Percentiles rank a stretch among this genome's conserved stretches.
Evolutionary conservation across 2,113 vertebrate genomes (phyloP).

Genomic region (Gasterosteus aculeatus): DNA sequence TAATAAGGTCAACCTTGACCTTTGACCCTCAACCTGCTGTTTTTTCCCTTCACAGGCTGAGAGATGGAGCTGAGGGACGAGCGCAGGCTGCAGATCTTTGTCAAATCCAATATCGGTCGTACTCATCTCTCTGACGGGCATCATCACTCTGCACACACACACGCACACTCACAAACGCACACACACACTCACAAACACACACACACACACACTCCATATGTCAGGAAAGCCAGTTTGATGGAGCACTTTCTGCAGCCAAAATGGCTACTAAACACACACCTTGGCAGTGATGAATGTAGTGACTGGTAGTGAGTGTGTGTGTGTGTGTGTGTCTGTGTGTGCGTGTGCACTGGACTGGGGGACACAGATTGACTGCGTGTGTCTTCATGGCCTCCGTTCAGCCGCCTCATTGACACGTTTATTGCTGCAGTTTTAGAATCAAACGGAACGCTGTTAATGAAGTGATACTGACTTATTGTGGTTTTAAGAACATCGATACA

Average conservation of each 20-base stretch:
- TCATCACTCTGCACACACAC: conserved; percentile 33
- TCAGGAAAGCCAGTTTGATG: conserved; percentile 61
- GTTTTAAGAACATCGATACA: not conserved
- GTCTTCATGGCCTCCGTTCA: conserved; percentile 14
- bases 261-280: conserved; percentile 54
- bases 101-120: conserved; percentile 40
- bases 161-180: not conserved
- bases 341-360: conserved; percentile 9
- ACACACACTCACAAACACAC: conserved; percentile 28
- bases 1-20: conserved; percentile 42
- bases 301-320: conserved; percentile 16
- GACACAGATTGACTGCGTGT: conserved; percentile 18
- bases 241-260: conserved; percentile 53
- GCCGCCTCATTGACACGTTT: conserved; percentile 11
- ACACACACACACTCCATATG: conserved; percentile 47
- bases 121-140: conserved; percentile 42
- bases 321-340: conserved; percentile 12
- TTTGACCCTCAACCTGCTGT: conserved; percentile 28
- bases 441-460: not conserved
- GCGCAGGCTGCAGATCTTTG: conserved; percentile 12
- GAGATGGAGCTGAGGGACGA: not conserved
- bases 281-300: conserved; percentile 62
- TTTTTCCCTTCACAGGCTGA: conserved; percentile 1
- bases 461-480: not conserved
- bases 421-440: conserved; percentile 1